Evolutionary conservation across 1,140 invertebrate species (phyloP), one percentile per base, ranked within the genome.

Genomic region (Saccostrea echinata): DNA sequence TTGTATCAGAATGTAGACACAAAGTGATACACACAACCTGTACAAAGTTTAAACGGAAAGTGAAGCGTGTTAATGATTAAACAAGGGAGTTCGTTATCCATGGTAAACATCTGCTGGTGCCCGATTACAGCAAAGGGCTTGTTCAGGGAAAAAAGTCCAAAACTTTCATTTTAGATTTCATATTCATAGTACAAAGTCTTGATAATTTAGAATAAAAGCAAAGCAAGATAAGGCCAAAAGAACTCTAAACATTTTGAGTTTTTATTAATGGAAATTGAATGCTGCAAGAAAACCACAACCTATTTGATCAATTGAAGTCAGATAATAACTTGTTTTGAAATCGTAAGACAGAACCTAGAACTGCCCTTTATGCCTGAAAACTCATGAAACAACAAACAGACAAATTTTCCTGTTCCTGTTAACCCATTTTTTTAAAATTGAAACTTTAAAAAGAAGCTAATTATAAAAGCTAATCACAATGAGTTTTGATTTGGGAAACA

Each of bases 11-110:
- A 76, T 76, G 30, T 27, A 76, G 68, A 76, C 11, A 76, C 30
- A 27, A 13, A 76, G 8, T 33, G 68, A 76, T 76, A 76, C 68
- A 76, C 24, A 43, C 43, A 43, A 43, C 1, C 6, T 43, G 43
- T 43, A 43, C 43, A 24, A 76, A 76, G 11, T 76, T 33, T 33
- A 76, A 76, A 76, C 68, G 68, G 68, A 76, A 76, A 76, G 68
- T 30, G 30, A 27, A 76, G 27, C 68, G 30, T 76, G 68, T 76
- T 33, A 33, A 33, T 76, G 68, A 76, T 76, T 33, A 27, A 76
- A 76, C 9, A 30, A 30, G 27, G 30, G 68, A 76, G 27, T 0
- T 76, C 13, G 3, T 76, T 33, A 27, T 76, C 27, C n/a, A 18
- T n/a, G 4, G 6, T 76, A 33, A 30, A 30, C 24, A 76, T 76